Evolutionary conservation across 2,797 vertebrate species (phyloP).

Genomic region (Ambastaia sidthimunki): DNA sequence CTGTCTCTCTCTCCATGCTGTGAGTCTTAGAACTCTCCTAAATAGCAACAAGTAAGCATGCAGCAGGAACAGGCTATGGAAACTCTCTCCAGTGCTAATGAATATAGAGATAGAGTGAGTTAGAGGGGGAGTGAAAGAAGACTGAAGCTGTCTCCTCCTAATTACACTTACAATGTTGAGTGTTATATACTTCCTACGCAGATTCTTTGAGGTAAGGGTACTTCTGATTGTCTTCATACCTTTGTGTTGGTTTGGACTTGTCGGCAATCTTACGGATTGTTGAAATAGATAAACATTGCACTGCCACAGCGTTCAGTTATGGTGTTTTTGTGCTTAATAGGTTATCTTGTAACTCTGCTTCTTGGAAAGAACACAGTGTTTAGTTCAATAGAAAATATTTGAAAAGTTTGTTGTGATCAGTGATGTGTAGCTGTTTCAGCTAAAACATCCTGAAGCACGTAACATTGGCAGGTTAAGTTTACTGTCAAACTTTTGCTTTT

Average conservation of each 20-base stretch:
- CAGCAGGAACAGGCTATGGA: constrained; percentile 24
- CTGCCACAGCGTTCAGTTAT: constrained; percentile 10
- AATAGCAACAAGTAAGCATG: constrained; percentile 54
- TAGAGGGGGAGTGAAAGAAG: constrained; percentile 28
- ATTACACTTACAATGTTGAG: constrained; percentile 57
- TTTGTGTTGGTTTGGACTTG: constrained; percentile 12
- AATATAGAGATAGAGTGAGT: constrained; percentile 31
- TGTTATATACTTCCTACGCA: constrained; percentile 61
- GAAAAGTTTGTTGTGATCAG: constrained; percentile 15
- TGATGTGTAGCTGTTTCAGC: neutral
- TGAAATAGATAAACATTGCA: constrained; percentile 15
- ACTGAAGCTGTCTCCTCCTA: constrained; percentile 20
- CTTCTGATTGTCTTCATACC: constrained; percentile 20
- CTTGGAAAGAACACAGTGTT: constrained; percentile 1
- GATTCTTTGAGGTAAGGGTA: constrained; percentile 63
- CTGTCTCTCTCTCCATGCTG: neutral
- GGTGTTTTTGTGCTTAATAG: constrained; percentile 22
- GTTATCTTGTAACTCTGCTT: constrained; percentile 29
- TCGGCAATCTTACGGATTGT: neutral
- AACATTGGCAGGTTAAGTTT: neutral
- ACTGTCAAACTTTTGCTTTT: neutral
- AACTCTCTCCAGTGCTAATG: constrained; percentile 5
- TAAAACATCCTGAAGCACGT: neutral
- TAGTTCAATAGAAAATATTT: constrained; percentile 25
- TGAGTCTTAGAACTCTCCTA: constrained; percentile 40